Evolutionary conservation across 2,113 vertebrate genomes (phyloP).

Genomic region (Panthera tigris): DNA sequence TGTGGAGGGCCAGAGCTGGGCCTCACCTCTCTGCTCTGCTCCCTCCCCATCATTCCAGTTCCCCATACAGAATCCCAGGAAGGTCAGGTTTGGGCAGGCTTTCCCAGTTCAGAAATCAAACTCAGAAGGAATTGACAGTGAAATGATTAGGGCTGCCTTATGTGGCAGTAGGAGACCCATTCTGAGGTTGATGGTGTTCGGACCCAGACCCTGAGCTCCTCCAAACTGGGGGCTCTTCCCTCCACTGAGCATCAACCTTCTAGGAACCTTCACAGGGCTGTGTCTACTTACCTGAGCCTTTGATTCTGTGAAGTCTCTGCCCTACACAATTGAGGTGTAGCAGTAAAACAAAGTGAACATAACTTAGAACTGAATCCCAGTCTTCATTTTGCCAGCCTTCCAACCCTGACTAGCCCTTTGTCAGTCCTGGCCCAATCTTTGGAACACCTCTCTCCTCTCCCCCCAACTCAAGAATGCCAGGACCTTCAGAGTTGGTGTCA

Average conservation of each 20-base stretch:
- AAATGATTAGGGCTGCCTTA: background rate
- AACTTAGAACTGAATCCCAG: background rate
- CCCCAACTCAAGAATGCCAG: background rate
- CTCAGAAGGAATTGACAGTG: too few relatives aligned
- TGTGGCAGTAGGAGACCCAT: background rate
- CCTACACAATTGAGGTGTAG: too few relatives aligned
- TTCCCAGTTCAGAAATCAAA: background rate
- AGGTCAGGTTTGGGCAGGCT: background rate
- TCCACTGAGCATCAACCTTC: background rate
- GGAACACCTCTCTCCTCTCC: background rate
- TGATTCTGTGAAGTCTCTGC: background rate
- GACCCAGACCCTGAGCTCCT: background rate
- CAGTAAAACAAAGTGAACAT: background rate
- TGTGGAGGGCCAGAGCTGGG: background rate
- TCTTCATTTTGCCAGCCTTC: background rate
- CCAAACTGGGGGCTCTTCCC: background rate
- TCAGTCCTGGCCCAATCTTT: background rate
- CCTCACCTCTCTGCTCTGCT: background rate
- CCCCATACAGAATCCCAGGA: too few relatives aligned
- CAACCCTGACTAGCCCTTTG: background rate
- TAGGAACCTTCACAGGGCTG: background rate
- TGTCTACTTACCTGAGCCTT: background rate
- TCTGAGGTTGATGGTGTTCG: background rate
- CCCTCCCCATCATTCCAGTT: background rate
- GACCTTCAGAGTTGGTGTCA: background rate